Evolutionary conservation across 2,888 invertebrate species (phyloP).

Genomic region (Parasteatoda lunata): DNA sequence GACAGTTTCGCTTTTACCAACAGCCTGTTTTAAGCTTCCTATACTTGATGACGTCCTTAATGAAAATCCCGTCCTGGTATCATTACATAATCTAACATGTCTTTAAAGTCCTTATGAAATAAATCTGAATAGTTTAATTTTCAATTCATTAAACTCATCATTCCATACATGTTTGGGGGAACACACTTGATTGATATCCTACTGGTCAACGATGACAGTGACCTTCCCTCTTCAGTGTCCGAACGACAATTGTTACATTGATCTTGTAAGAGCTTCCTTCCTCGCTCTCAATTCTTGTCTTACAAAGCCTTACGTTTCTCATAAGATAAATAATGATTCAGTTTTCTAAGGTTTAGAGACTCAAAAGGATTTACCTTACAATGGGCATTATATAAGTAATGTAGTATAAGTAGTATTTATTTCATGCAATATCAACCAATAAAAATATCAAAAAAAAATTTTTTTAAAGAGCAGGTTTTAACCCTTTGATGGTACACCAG

Average conservation of each 20-base stretch:
- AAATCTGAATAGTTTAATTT: neutral
- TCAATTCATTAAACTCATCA: neutral
- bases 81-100: no score
- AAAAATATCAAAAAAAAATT: no score
- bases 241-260: constrained; percentile 32
- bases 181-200: neutral
- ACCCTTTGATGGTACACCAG: no score
- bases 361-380: no score
- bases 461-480: no score
- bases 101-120: neutral
- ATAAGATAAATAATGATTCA: neutral
- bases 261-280: constrained; percentile 26
- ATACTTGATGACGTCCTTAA: no score
- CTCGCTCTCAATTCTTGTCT: neutral
- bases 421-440: no score
- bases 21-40: no score
- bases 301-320: neutral
- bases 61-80: no score
- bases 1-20: no score
- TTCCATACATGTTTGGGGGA: neutral
- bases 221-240: constrained; percentile 15
- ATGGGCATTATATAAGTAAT: no score
- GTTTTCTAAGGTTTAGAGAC: neutral
- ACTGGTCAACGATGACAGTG: constrained; percentile 12
- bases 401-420: no score